A percentile compares a stretch with the other conserved stretches of the same genome.
Conservation (phyloP, 2,797 vertebrate genomes). For the Poecilia gillii region DNA sequence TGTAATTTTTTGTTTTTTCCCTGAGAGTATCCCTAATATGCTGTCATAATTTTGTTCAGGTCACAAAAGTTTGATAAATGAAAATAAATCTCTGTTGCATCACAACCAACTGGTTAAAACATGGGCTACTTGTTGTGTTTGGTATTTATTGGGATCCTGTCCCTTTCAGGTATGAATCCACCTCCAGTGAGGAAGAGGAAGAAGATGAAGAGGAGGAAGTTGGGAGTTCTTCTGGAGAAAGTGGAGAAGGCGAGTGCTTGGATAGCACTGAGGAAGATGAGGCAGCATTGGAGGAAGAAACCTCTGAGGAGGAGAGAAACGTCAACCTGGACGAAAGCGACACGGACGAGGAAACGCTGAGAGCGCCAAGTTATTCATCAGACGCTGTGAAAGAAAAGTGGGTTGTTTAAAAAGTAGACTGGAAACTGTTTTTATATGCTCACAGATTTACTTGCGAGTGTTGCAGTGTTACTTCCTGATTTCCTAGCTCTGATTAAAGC, state of each 20-base stretch:
- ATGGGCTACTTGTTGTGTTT: neutral
- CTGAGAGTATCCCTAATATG: no score
- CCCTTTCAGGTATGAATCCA: constrained; percentile 89
- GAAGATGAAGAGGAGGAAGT: constrained; percentile 82
- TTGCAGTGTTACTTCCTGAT: neutral
- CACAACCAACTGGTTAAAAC: neutral
- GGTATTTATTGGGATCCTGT: neutral
- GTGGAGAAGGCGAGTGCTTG: constrained; percentile 73
- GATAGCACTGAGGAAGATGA: constrained; percentile 85
- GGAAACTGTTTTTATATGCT: neutral
- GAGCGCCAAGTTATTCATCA: constrained; percentile 29
- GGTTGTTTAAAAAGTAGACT: constrained; percentile 49
- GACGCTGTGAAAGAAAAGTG: constrained; percentile 87
- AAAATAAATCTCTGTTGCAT: constrained; percentile 3
- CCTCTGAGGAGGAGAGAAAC: constrained; percentile 86
- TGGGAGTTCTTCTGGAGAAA: constrained; percentile 80
- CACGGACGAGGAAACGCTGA: constrained; percentile 71
- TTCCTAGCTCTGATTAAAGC: neutral
- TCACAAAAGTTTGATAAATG: neutral
- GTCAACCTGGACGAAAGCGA: constrained; percentile 76
- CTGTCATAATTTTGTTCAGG: neutral
- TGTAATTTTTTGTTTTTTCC: no score
- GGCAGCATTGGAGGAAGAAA: constrained; percentile 82
- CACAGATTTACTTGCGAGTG: neutral
- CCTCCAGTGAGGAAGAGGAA: constrained; percentile 89